phyloP scores from a whole-genome alignment of 2,888 invertebrate species.

The Pilophorus perplexus region DNA sequence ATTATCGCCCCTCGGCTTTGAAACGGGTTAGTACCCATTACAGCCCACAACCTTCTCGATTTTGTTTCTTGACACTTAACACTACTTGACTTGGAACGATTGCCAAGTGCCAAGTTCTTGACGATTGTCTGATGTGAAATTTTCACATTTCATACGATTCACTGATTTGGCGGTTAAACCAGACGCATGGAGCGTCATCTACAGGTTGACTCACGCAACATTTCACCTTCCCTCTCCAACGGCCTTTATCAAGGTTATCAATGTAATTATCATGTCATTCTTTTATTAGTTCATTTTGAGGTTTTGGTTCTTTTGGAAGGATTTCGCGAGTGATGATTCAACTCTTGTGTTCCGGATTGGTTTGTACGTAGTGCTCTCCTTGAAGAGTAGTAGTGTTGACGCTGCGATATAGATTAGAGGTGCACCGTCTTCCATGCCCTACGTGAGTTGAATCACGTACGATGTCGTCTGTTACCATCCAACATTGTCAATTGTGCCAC shows the following conservation, averaged over 20 bases:
- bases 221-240: neutral
- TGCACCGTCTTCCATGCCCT: constrained; percentile 27
- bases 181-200: too few species aligned
- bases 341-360: neutral
- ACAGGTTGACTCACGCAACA: too few species aligned
- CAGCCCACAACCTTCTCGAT: too few species aligned
- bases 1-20: too few species aligned
- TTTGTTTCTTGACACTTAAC: too few species aligned
- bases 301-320: neutral
- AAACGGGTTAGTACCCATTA: too few species aligned
- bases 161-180: too few species aligned
- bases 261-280: neutral
- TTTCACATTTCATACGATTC: too few species aligned
- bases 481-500: constrained; percentile 57
- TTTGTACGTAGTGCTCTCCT: neutral
- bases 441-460: constrained; percentile 39
- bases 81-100: too few species aligned
- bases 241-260: neutral
- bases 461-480: constrained; percentile 42
- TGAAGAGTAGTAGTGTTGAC: too few species aligned
- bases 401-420: neutral
- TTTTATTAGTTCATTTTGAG: neutral
- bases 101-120: too few species aligned
- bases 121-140: too few species aligned
- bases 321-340: neutral